Evolutionary conservation across 2,797 vertebrate species (phyloP).

Genomic region (Triplophysa yarkandensis): DNA sequence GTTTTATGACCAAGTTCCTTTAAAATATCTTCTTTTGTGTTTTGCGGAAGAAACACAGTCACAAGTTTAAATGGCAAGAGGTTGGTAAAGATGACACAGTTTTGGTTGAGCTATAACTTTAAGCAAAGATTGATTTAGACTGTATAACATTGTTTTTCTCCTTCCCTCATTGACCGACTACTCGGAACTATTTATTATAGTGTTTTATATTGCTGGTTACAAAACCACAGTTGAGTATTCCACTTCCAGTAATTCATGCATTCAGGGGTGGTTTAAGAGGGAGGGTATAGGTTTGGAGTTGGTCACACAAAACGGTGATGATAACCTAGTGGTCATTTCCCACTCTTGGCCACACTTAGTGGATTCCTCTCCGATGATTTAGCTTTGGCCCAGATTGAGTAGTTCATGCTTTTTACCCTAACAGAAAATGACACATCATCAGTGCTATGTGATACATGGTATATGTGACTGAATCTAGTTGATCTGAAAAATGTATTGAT

Average conservation of each 20-base stretch:
- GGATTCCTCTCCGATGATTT: conserved; percentile 51
- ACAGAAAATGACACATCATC: conserved; percentile 41
- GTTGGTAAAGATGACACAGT: too few species aligned
- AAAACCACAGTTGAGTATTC: neutral
- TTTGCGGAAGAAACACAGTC: too few species aligned
- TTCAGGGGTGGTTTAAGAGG: conserved; percentile 30
- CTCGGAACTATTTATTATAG: neutral
- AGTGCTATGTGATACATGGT: conserved; percentile 9
- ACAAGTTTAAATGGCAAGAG: too few species aligned
- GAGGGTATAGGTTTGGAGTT: conserved; percentile 6
- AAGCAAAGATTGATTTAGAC: neutral
- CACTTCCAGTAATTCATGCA: conserved; percentile 13
- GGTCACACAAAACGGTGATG: conserved; percentile 43
- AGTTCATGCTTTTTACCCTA: conserved; percentile 39
- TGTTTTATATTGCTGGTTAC: neutral
- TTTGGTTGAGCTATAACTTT: too few species aligned
- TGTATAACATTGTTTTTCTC: neutral
- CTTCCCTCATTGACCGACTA: neutral
- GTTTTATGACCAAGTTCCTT: too few species aligned
- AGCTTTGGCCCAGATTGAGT: conserved; percentile 33
- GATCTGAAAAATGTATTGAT: conserved; percentile 33
- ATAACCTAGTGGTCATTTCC: conserved; percentile 55
- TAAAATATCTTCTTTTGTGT: too few species aligned
- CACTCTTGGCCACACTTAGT: conserved; percentile 33
- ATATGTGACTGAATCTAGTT: conserved; percentile 18